Evolutionary conservation across 92 coral and sea anemone species (phyloP), one percentile per base, ranked within the genome.

Genomic region (Heteractis magnifica): DNA sequence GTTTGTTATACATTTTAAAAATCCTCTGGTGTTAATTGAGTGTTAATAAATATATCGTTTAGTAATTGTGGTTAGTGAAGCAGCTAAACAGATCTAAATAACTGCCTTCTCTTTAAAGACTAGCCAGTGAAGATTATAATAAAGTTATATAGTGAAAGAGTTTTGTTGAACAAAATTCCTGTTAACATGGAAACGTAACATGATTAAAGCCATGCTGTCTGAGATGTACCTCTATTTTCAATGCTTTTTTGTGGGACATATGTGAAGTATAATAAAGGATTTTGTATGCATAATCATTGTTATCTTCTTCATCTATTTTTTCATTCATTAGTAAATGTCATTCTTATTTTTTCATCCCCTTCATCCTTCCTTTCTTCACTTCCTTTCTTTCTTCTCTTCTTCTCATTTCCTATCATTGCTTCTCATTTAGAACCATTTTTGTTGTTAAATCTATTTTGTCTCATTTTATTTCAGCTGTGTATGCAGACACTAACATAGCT

Each of bases 401-500:
- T 19, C 23, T 6, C 16, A 16, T n/a, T n/a, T 18, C 71, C 23
- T 18, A 15, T 18, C n/a, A 4, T 4, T 4, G 2, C 8, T 18
- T 64, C 26, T 64, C 23, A 18, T n/a, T 18, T 23, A 64, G n/a
- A 64, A 64, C 8, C 71, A 18, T 64, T 64, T 6, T 64, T 9
- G n/a, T 53, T 53, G 58, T 53, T 53, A 9, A 64, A 64, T 64
- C 9, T 5, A 68, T 23, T 18, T 18, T 53, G 15, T 19, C 23
- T 79, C 20, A 49, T 74, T 44, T 49, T 8, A 13, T 51, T 15
- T 49, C 56, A 95, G 98, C 98, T 92, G 98, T 94, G 34, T 95
- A 95, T 89, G 96, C 95, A 20, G 98, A 95, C 78, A 91, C 86
- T 64, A 90, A 91, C 77, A 44, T 94, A 52, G 73, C 79, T 18